phyloP scores from a whole-genome alignment of 2,113 vertebrate genomes.

The Caracal caracal region DNA sequence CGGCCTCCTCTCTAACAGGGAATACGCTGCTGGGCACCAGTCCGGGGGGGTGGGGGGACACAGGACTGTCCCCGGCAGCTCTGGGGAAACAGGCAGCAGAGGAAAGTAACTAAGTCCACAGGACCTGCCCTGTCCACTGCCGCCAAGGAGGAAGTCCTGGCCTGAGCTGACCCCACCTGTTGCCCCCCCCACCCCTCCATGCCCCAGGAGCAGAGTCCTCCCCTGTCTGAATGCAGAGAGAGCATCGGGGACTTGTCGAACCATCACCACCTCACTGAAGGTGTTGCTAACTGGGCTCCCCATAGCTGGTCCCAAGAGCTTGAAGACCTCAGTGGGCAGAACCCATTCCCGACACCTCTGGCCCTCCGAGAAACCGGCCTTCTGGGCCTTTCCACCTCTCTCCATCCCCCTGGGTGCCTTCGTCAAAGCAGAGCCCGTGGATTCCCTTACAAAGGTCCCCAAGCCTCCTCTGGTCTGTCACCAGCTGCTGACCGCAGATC shows the following conservation, averaged over 20 bases:
- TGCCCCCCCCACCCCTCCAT: too few species aligned
- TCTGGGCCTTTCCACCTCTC: background rate
- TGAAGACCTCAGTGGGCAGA: background rate
- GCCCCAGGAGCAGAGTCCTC: background rate
- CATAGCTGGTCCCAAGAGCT: background rate
- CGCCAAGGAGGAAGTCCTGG: background rate
- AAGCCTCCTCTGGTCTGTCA: background rate
- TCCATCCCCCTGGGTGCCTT: background rate
- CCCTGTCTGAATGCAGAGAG: background rate
- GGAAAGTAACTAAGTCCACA: background rate
- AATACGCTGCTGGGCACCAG: background rate
- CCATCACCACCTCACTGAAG: background rate
- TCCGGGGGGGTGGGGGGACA: background rate
- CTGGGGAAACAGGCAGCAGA: background rate
- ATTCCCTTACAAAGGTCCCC: background rate
- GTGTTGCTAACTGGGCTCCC: background rate
- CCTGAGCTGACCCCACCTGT: background rate
- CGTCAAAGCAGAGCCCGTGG: background rate
- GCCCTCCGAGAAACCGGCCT: background rate
- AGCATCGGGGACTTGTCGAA: background rate
- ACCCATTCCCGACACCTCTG: background rate
- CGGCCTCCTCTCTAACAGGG: background rate
- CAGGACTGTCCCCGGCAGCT: background rate
- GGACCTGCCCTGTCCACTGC: background rate
- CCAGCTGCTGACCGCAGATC: background rate